phyloP scores from a whole-genome alignment of 2,113 vertebrate species.

The Ictidomys tridecemlineatus region DNA sequence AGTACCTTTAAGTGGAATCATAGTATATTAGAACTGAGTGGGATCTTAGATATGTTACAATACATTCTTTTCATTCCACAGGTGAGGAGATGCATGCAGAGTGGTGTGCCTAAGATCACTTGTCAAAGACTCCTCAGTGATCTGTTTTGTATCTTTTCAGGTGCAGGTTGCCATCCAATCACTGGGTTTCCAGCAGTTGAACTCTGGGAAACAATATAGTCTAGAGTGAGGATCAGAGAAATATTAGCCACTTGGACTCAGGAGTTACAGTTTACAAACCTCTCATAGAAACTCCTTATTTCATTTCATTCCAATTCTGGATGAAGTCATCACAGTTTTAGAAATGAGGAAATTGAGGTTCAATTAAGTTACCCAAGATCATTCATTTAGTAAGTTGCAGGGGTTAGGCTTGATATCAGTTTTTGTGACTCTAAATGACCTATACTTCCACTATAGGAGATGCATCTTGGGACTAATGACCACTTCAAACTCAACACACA shows the following conservation, averaged over 20 bases:
- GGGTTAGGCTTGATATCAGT: not conserved
- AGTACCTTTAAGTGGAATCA: not conserved
- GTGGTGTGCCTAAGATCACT: too few relatives aligned
- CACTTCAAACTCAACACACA: not conserved
- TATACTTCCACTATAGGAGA: not conserved
- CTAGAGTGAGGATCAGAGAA: not conserved
- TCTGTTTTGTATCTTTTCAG: not conserved
- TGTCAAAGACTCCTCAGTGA: not conserved
- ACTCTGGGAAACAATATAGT: not conserved
- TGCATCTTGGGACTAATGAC: not conserved
- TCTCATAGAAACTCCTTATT: not conserved
- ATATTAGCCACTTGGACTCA: not conserved
- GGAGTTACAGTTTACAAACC: not conserved
- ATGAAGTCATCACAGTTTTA: not conserved
- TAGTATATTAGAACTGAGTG: not conserved
- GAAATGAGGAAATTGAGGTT: not conserved
- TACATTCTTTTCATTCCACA: not conserved
- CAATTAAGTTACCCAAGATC: not conserved
- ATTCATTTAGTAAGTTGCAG: not conserved
- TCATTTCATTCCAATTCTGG: not conserved
- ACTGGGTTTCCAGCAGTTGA: too few relatives aligned
- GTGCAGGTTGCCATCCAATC: fast-evolving
- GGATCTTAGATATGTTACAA: not conserved
- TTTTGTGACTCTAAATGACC: not conserved
- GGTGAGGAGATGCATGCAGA: not conserved